A percentile compares a stretch with the other conserved stretches of the same genome.
These are phyloP conservation scores for Ennomos quercinarius DNA, from an alignment of 2,888 invertebrate species.

Conservation along the genomic window DNA sequence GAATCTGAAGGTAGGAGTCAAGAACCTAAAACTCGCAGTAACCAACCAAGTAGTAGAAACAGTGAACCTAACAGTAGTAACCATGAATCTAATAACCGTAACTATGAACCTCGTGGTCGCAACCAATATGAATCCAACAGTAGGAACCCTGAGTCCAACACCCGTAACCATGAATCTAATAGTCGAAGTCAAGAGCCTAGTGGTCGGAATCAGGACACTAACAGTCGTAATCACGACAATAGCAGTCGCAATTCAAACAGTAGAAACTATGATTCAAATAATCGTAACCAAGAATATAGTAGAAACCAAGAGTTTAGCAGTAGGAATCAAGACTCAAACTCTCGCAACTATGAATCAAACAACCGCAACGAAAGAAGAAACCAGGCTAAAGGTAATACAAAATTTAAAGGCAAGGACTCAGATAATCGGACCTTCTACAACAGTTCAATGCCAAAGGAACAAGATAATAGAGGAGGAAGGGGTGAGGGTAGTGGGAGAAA, in stretches of 20 bases:
- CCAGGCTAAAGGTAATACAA: slow-evolving; percentile 63
- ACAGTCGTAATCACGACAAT: slow-evolving; percentile 35
- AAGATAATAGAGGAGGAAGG: slow-evolving; percentile 67
- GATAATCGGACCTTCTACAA: slow-evolving; percentile 75
- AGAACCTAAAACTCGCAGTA: slow-evolving; percentile 40
- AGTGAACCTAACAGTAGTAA: slow-evolving; percentile 39
- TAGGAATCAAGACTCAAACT: slow-evolving; percentile 33
- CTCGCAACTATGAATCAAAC: slow-evolving; percentile 38
- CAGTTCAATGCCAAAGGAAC: slow-evolving; percentile 68
- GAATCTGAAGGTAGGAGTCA: slow-evolving; percentile 42
- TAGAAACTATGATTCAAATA: slow-evolving; percentile 35
- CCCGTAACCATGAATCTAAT: slow-evolving; percentile 31
- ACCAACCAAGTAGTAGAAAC: slow-evolving; percentile 43
- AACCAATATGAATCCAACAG: slow-evolving; percentile 28
- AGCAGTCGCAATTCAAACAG: slow-evolving; percentile 14
- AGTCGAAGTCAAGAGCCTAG: slow-evolving; percentile 41
- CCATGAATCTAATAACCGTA: slow-evolving; percentile 33
- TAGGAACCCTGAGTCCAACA: slow-evolving; percentile 39
- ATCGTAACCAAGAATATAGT: slow-evolving; percentile 36
- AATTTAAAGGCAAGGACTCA: slow-evolving; percentile 66
- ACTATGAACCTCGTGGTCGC: slow-evolving; percentile 37
- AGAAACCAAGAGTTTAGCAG: slow-evolving; percentile 28
- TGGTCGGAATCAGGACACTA: slow-evolving; percentile 41
- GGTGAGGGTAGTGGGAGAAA: slow-evolving; percentile 40
- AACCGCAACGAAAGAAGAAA: slow-evolving; percentile 54